Conservation (phyloP, 2,888 invertebrate genomes). For the Drosophila mettleri region DNA sequence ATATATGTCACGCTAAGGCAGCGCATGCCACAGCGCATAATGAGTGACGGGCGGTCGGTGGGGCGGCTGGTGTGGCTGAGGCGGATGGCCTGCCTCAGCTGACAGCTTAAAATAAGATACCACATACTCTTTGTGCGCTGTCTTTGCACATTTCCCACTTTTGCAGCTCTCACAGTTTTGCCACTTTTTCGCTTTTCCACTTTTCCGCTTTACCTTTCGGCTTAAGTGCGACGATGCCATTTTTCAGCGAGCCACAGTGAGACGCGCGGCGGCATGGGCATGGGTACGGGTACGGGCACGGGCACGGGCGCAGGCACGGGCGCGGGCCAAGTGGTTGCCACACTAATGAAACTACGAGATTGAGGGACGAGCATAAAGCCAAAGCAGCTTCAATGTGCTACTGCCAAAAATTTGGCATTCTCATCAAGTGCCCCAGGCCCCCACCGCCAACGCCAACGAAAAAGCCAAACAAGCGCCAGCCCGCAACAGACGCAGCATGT, state of each 20-base stretch:
- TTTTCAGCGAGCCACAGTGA: constrained; percentile 57
- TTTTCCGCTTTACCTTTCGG: constrained; percentile 62
- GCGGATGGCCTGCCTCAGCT: constrained; percentile 20
- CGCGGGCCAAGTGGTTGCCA: constrained; percentile 14
- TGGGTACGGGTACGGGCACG: too few relatives aligned
- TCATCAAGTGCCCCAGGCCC: constrained; percentile 4
- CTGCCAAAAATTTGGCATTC: constrained; percentile 15
- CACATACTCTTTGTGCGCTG: constrained; percentile 66
- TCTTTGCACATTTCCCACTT: constrained; percentile 46
- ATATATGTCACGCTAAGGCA: constrained; percentile 71
- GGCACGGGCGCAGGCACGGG: neutral
- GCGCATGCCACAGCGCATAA: constrained; percentile 71
- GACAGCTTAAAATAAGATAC: constrained; percentile 67
- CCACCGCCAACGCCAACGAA: too few relatives aligned
- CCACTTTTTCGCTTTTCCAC: constrained; percentile 33
- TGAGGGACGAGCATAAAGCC: constrained; percentile 35
- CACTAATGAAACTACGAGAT: constrained; percentile 56
- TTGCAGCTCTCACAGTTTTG: constrained; percentile 36
- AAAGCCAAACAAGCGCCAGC: too few relatives aligned
- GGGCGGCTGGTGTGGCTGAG: constrained; percentile 4
- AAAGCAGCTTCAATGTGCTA: constrained; percentile 43
- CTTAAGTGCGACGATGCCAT: constrained; percentile 54
- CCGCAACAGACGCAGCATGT: neutral
- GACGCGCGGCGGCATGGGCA: neutral
- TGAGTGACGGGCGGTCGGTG: constrained; percentile 63